Evolutionary conservation across 2,797 vertebrate species (phyloP).

Genomic region (Thunnus albacares): DNA sequence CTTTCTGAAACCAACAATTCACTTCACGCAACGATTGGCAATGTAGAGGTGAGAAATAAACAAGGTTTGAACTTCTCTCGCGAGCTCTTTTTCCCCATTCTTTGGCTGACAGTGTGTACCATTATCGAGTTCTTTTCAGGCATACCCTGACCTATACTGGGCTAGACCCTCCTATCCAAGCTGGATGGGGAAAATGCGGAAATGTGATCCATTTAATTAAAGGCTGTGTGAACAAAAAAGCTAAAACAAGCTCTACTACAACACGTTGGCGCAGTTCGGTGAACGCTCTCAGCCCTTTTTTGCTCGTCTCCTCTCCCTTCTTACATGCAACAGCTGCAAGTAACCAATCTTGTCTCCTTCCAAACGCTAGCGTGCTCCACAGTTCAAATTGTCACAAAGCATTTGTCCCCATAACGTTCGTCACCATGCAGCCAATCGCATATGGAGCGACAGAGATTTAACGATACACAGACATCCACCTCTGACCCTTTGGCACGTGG

Average conservation of each 20-base stretch:
- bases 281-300: not conserved
- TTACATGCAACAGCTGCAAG: slow-evolving; percentile 68
- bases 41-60: too few species aligned
- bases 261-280: slow-evolving; percentile 8
- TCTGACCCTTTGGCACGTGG: slow-evolving; percentile 31
- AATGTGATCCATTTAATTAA: slow-evolving; percentile 7
- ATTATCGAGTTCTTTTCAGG: too few species aligned
- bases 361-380: slow-evolving; percentile 47
- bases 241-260: slow-evolving; percentile 12
- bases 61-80: too few species aligned
- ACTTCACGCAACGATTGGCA: too few species aligned
- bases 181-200: slow-evolving; percentile 27
- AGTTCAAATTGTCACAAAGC: slow-evolving; percentile 63
- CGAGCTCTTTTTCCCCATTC: too few species aligned
- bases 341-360: slow-evolving; percentile 24
- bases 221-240: slow-evolving; percentile 12
- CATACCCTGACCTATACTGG: too few species aligned
- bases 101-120: too few species aligned
- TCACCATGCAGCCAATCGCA: not conserved
- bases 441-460: slow-evolving; percentile 25
- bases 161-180: not conserved
- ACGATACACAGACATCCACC: slow-evolving; percentile 14
- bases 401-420: slow-evolving; percentile 34
- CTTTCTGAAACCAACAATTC: too few species aligned
- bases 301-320: slow-evolving; percentile 36